Percentiles rank a stretch among this genome's conserved stretches.
These are phyloP conservation scores for Eucriotettix oculatus DNA, from an alignment of 2,888 invertebrate species.

Conservation along the genomic window DNA sequence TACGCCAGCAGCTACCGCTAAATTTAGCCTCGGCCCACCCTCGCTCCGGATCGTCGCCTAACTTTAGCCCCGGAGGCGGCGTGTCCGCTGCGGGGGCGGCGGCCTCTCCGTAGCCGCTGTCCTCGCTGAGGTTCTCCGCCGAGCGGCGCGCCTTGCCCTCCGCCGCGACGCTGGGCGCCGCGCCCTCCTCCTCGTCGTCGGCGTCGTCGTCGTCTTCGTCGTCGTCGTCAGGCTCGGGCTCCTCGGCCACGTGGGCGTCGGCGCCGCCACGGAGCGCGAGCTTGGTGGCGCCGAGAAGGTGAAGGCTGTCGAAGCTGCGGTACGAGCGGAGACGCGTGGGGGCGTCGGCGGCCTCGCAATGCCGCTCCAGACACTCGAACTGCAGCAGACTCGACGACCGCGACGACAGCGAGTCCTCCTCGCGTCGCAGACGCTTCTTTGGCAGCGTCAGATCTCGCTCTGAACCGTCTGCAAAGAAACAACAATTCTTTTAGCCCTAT, in stretches of 20 bases:
- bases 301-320: slow-evolving; percentile 33
- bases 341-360: slow-evolving; percentile 34
- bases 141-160: slow-evolving; percentile 24
- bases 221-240: slow-evolving; percentile 20
- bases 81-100: slow-evolving; percentile 18
- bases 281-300: slow-evolving; percentile 18
- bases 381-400: slow-evolving; percentile 68
- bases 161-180: slow-evolving; percentile 6
- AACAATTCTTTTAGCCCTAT: too few relatives aligned
- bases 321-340: slow-evolving; percentile 13
- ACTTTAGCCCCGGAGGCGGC: slow-evolving; percentile 44
- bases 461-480: too few relatives aligned
- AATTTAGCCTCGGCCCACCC: slow-evolving; percentile 15
- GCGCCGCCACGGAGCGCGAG: slow-evolving; percentile 15
- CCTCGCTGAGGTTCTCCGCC: slow-evolving; percentile 63
- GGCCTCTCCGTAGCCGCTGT: slow-evolving; percentile 55
- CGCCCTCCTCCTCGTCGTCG: neutral
- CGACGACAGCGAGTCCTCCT: slow-evolving; percentile 26
- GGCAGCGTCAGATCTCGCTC: slow-evolving; percentile 31
- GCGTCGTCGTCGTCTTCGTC: neutral
- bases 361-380: slow-evolving; percentile 67
- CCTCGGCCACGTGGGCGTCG: neutral
- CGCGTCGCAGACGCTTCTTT: slow-evolving; percentile 49
- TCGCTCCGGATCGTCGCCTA: neutral
- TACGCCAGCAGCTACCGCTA: slow-evolving; percentile 21